Evolutionary conservation across 1,140 invertebrate species (phyloP).

Genomic region (Ridgeia piscesae): DNA sequence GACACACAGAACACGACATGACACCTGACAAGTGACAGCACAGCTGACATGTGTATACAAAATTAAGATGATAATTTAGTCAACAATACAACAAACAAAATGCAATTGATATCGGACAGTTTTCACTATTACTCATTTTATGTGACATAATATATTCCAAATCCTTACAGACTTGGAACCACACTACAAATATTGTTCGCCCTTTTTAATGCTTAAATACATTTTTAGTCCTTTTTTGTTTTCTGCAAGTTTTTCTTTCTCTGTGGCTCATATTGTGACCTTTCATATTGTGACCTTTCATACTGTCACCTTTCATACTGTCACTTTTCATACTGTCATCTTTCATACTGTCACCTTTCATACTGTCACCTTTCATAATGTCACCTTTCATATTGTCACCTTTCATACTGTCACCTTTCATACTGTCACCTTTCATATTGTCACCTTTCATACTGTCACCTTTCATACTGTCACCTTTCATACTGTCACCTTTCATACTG

Average conservation of each 20-base stretch:
- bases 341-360: too few species aligned
- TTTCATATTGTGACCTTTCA: too few species aligned
- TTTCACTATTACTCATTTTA: background rate
- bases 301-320: too few species aligned
- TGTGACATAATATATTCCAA: background rate
- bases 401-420: too few species aligned
- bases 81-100: background rate
- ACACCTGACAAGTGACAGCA: background rate
- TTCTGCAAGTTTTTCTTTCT: background rate
- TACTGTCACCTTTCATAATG: too few species aligned
- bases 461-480: too few species aligned
- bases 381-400: too few species aligned
- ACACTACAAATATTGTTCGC: background rate
- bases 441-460: too few species aligned
- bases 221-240: background rate
- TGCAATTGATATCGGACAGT: background rate
- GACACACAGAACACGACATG: background rate
- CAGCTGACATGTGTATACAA: background rate
- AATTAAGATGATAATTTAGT: background rate
- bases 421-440: too few species aligned
- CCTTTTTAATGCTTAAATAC: too few species aligned
- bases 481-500: too few species aligned
- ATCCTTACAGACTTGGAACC: background rate
- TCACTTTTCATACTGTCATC: too few species aligned
- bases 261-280: background rate